Conservation (phyloP, 2,113 vertebrate species). For the Labeo rohita region DNA sequence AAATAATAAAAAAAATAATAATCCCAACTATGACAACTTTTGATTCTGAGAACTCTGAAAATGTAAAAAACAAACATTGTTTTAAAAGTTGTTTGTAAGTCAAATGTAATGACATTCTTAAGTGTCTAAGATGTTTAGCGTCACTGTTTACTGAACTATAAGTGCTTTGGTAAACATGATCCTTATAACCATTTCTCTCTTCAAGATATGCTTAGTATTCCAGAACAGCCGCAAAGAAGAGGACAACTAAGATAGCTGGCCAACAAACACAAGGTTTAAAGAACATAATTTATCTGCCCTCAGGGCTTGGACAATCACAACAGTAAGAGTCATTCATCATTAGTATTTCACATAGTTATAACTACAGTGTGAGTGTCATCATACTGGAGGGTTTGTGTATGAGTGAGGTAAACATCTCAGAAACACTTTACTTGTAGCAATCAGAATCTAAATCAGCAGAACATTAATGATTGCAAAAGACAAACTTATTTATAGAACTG, state of each 20-base stretch:
- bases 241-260: not conserved
- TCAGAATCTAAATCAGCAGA: not conserved
- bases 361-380: not conserved
- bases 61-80: no score
- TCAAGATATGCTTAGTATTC: not conserved
- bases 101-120: no score
- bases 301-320: not conserved
- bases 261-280: not conserved
- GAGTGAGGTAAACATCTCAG: not conserved
- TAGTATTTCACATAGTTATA: not conserved
- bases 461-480: not conserved
- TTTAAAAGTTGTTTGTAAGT: no score
- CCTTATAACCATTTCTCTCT: no score
- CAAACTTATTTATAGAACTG: not conserved
- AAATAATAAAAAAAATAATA: no score
- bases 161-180: not conserved
- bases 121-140: no score
- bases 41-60: no score
- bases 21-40: no score
- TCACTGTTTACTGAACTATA: not conserved
- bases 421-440: not conserved
- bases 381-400: not conserved
- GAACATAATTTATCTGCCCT: not conserved
- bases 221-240: not conserved
- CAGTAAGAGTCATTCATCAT: not conserved